Evolutionary conservation across 2,888 invertebrate genomes (phyloP).

Genomic region (Acronicta aceris): DNA sequence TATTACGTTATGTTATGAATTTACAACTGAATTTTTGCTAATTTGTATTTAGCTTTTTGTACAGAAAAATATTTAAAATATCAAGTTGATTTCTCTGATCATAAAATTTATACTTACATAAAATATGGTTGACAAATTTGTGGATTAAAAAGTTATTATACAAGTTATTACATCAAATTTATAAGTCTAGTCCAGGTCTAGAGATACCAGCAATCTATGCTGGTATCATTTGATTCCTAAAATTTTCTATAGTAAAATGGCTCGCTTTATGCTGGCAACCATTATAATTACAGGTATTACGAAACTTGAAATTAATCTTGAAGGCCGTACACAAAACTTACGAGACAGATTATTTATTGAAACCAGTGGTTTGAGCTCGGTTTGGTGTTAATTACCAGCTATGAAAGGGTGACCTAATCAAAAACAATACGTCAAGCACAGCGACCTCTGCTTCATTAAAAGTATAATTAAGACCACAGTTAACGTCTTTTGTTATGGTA

Average conservation of each 20-base stretch:
- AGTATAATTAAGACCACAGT: slow-evolving; percentile 33
- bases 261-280: background rate
- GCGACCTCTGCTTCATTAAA: slow-evolving; percentile 32
- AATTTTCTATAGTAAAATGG: background rate
- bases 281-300: slow-evolving; percentile 11
- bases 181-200: background rate
- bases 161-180: too few species aligned
- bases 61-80: too few species aligned
- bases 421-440: slow-evolving; percentile 11
- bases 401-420: slow-evolving; percentile 11
- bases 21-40: too few species aligned
- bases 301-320: slow-evolving; percentile 13
- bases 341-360: slow-evolving; percentile 19
- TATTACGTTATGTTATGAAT: too few species aligned
- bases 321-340: slow-evolving; percentile 4
- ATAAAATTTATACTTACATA: too few species aligned
- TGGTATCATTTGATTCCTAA: background rate
- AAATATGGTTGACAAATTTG: too few species aligned
- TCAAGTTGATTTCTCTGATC: too few species aligned
- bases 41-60: too few species aligned
- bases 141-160: too few species aligned
- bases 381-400: slow-evolving; percentile 4
- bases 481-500: slow-evolving; percentile 28
- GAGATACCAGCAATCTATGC: too few species aligned
- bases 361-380: background rate